Base-by-base conservation (phyloP, 2,113 vertebrate species). In the Synodontis membranacea region DNA sequence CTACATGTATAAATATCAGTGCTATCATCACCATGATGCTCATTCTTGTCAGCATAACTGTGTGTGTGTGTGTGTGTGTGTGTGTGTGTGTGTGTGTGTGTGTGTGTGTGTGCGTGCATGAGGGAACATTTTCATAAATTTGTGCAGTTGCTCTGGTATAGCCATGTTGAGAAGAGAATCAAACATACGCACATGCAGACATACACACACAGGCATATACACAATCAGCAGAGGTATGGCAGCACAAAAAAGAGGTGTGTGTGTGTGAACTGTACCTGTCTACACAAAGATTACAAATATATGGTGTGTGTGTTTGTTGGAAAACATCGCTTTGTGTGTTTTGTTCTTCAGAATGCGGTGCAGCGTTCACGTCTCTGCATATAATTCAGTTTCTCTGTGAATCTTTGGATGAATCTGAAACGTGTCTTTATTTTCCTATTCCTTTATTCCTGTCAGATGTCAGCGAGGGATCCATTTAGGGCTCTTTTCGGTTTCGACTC, bases 11-110 rank as follows among this genome's bases (percentile, higher is more conserved):
- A 5, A 1, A 52, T 5, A 25, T 58, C 21, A 58, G 21, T 58
- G 23, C 21, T 58, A 7, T 58, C 19, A 58, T 25, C 1, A 23
- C 28, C 0, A 2, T 48, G 42, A 50, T 75, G 28, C 39, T 75
- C 8, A 10, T 75, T 75, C 34, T 39, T 44, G 39, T 23, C 23
- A 42, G 21, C 44, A 25, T 25, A 44, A 25, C 23, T 54, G 6
- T 8, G 44, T 48, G 44, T 83, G 42, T 82, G 58, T 83, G 64
- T 74, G 64, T 52, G 75, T 79, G 75, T 79, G 58, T 83, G 39
- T 21, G 54, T 54, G 21, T 15, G 44, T n/a, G 74, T 68, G 58
- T 82, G 80, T 70, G 64, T 56, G 83, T 42, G 78, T 56, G 79
- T 81, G 62, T 76, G 34, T 19, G 48, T 78, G 46, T 52, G 23